Conservation (phyloP, 1,140 invertebrate species). For the Armadillidium nasatum region DNA sequence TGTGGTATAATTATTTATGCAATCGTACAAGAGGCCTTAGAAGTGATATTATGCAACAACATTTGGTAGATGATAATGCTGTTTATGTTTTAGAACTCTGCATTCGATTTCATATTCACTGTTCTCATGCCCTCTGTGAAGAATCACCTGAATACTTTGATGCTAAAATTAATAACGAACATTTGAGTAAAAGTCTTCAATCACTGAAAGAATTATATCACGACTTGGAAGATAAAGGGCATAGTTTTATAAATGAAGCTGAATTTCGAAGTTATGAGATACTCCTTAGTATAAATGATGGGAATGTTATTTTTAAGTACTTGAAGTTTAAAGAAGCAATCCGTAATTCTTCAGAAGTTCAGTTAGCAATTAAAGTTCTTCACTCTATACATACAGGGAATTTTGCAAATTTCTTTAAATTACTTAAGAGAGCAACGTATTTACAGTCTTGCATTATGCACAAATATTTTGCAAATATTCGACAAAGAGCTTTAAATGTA, state of each 20-base stretch:
- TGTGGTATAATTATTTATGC: constrained; percentile 88
- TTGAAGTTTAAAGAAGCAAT: constrained; percentile 67
- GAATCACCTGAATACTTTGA: constrained; percentile 84
- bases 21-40: constrained; percentile 84
- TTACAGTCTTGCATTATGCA: constrained; percentile 85
- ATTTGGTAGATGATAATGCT: constrained; percentile 70
- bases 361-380: constrained; percentile 76
- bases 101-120: constrained; percentile 92
- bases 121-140: constrained; percentile 78
- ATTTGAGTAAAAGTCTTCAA: constrained; percentile 92
- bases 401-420: constrained; percentile 83
- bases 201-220: constrained; percentile 89
- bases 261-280: constrained; percentile 93
- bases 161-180: constrained; percentile 93
- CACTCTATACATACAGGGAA: constrained; percentile 80
- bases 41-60: constrained; percentile 97
- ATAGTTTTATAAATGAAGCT: constrained; percentile 70
- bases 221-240: constrained; percentile 62
- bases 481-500: constrained; percentile 63
- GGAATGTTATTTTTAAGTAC: constrained; percentile 63
- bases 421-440: constrained; percentile 74
- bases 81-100: constrained; percentile 89
- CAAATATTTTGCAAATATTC: constrained; percentile 81
- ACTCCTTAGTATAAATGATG: constrained; percentile 84
- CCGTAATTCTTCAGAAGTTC: constrained; percentile 67